Evolutionary conservation across 1,140 invertebrate genomes (phyloP), one percentile per base, ranked within the genome.

Genomic region (Conopomorpha cramerella): DNA sequence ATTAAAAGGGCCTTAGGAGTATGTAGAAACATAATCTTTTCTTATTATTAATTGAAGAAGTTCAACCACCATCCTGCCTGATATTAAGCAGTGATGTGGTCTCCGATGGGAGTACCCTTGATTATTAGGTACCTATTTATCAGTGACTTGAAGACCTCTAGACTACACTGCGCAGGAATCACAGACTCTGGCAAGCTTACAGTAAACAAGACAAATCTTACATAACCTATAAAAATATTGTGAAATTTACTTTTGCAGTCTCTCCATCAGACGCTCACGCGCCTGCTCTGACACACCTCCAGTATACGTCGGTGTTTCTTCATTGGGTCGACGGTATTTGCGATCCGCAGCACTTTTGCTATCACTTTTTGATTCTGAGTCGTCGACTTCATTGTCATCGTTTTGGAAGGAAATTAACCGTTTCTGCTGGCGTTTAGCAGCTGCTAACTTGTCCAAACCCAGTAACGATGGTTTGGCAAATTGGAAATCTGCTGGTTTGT

Each of bases 241-340:
- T 30, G 4, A 4, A 29, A 23, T 36, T 55, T 61, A 79, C 77
- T 50, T 82, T 76, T 47, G 63, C 26, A 90, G 63, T 34, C 90
- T 79, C 42, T 89, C 80, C 18, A 89, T 71, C 43, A 91, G 78
- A 44, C 87, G 81, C 50, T 88, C 83, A 43, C 84, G 79, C 0
- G 92, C 92, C 62, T 90, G 86, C 35, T 84, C 82, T 25, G 88
- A 91, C 2, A 97, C 87, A 15, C 95, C 94, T 23, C 93, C 94
- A 2, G 94, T 95, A 55, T 97, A 86, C 0, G 94, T 92, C 0
- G 95, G 95, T 4, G 95, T 97, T 77, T 98, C 95, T 51, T 90
- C 86, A 49, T 86, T 82, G 6, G 86, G 78, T 38, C 83, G 74
- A 36, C 95, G 79, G 55, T 95, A 93, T 64, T 90, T 86, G 45